A percentile compares a stretch with the other conserved stretches of the same genome.
phyloP scores from a whole-genome alignment of 2,797 vertebrate species.

The Columba guinea region DNA sequence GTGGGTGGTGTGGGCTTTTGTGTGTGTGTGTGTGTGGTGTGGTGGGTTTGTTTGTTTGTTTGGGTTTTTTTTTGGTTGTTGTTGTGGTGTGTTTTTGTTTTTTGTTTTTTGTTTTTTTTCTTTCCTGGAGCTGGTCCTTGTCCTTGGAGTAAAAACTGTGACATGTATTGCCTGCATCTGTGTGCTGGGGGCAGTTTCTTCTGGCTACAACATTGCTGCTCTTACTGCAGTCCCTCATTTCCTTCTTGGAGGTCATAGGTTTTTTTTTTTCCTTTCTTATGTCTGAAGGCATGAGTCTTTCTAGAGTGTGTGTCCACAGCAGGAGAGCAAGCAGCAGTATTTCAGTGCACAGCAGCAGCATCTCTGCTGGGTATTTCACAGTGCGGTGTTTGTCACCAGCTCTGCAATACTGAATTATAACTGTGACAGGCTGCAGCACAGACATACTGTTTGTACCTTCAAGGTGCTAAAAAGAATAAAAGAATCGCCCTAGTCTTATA shows the following conservation, averaged over 20 bases:
- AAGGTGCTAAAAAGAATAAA: neutral
- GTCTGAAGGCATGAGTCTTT: neutral
- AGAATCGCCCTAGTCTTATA: neutral
- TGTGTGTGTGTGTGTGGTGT: no score
- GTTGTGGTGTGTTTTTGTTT: no score
- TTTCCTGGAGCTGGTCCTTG: neutral
- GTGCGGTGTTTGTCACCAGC: neutral
- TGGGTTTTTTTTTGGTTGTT: no score
- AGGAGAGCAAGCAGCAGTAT: accelerated
- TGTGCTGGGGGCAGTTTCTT: neutral
- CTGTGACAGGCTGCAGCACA: neutral
- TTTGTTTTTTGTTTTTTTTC: neutral
- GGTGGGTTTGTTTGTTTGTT: no score
- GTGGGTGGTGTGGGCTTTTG: no score
- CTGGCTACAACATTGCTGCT: neutral
- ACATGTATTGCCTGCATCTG: accelerated
- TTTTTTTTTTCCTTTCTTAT: neutral
- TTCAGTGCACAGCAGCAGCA: neutral
- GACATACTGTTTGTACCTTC: neutral
- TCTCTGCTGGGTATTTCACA: neutral
- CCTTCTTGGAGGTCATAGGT: neutral
- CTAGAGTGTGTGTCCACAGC: neutral
- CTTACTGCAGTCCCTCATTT: neutral
- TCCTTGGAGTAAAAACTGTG: neutral
- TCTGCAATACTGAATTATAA: neutral